A percentile compares a stretch with the other conserved stretches of the same genome.
These are phyloP conservation scores for Notolepis coatsorum DNA, from an alignment of 2,797 vertebrate species.

Conservation along the genomic window DNA sequence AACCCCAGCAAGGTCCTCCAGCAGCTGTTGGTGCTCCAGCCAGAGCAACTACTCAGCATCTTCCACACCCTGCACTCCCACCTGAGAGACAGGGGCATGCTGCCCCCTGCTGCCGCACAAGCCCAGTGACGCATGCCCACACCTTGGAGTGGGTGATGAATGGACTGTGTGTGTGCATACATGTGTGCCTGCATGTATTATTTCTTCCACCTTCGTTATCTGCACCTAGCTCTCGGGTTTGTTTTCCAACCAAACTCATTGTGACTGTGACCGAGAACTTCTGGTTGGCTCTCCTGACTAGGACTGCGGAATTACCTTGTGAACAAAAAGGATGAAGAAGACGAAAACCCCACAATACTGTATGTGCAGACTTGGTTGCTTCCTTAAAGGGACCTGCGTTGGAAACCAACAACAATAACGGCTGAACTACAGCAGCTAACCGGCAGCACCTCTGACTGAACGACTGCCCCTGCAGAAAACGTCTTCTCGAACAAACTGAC, in stretches of 20 bases:
- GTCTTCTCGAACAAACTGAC: conserved; percentile 15
- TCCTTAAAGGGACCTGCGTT: conserved; percentile 33
- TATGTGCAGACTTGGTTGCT: conserved; percentile 15
- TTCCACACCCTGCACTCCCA: conserved; percentile 91
- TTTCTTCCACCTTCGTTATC: conserved; percentile 26
- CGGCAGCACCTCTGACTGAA: conserved; percentile 6
- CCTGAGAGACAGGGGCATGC: conserved; percentile 88
- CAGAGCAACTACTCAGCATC: conserved; percentile 92
- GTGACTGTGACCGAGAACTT: conserved; percentile 24
- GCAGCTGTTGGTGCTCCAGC: conserved; percentile 92
- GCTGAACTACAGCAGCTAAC: background rate
- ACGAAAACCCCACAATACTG: background rate
- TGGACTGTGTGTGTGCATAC: background rate
- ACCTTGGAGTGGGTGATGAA: background rate
- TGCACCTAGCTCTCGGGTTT: conserved; percentile 23
- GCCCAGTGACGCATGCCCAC: conserved; percentile 55
- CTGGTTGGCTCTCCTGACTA: conserved; percentile 23
- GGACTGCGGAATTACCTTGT: conserved; percentile 1
- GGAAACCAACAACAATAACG: conserved; percentile 1
- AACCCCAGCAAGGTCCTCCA: conserved; percentile 97
- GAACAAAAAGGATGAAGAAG: conserved; percentile 4
- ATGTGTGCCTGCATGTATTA: conserved; percentile 14
- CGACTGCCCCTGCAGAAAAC: conserved; percentile 25
- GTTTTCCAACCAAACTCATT: conserved; percentile 36
- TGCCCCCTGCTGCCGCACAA: conserved; percentile 79